Evolutionary conservation across 2,888 invertebrate genomes (phyloP).

Genomic region (Choristoneura rosaceana): DNA sequence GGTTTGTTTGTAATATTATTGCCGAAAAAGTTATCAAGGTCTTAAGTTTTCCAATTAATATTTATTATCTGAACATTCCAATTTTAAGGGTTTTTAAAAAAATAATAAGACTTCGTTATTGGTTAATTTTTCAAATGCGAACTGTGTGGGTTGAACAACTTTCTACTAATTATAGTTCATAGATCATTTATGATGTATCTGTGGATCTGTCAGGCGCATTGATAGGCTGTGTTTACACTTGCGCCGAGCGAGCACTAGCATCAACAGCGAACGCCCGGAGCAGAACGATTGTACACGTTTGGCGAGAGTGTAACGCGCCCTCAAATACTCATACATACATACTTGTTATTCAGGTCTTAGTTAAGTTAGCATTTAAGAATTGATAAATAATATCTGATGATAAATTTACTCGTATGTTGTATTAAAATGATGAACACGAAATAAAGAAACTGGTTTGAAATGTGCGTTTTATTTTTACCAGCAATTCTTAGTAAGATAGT

Average conservation of each 20-base stretch:
- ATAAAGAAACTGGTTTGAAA: conserved; percentile 86
- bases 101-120: conserved; percentile 57
- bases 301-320: conserved; percentile 27
- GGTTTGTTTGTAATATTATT: conserved; percentile 41
- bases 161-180: conserved; percentile 49
- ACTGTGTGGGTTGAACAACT: conserved; percentile 61
- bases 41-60: conserved; percentile 41
- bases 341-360: conserved; percentile 83
- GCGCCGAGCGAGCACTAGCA: conserved; percentile 15
- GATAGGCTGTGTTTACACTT: conserved; percentile 42
- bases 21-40: conserved; percentile 40
- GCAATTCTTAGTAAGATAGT: no score
- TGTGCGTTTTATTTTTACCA: conserved; percentile 69
- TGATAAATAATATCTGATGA: conserved; percentile 85
- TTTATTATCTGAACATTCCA: conserved; percentile 61
- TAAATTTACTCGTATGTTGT: conserved; percentile 86
- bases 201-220: conserved; percentile 48
- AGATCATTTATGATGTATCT: conserved; percentile 47
- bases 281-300: conserved; percentile 5
- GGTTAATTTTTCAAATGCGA: conserved; percentile 53
- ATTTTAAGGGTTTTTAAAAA: conserved; percentile 55
- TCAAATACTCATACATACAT: conserved; percentile 64
- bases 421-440: conserved; percentile 85
- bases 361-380: conserved; percentile 83
- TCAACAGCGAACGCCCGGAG: neutral